These are phyloP conservation scores for Plecturocebus donacophilus DNA, from an alignment of 2,113 vertebrate genomes.

Conservation along the genomic window DNA sequence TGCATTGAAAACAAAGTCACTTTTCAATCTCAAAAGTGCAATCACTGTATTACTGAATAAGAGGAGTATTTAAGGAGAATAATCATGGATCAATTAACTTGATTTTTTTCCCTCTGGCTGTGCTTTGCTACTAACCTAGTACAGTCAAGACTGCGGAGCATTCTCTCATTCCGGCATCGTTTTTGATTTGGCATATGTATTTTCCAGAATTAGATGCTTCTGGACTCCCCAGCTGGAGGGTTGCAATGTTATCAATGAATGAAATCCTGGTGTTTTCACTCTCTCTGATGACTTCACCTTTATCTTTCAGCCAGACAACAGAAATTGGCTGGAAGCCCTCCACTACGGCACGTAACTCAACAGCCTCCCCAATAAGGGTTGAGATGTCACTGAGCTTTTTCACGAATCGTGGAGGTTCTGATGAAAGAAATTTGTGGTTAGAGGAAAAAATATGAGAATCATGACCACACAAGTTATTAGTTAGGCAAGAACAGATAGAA, in stretches of 20 bases:
- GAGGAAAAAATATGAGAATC: slow-evolving; percentile 40
- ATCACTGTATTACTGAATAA: not conserved
- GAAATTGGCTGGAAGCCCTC: slow-evolving; percentile 96
- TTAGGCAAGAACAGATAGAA: slow-evolving; percentile 53
- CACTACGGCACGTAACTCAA: slow-evolving; percentile 90
- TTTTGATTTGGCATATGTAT: slow-evolving; percentile 96
- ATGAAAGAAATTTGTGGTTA: slow-evolving; percentile 79
- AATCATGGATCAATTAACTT: not conserved
- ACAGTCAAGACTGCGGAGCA: slow-evolving; percentile 94
- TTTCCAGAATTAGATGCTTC: slow-evolving; percentile 91
- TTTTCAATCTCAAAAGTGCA: not conserved
- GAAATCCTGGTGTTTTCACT: slow-evolving; percentile 93
- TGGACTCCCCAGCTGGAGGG: slow-evolving; percentile 90
- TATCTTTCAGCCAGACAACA: slow-evolving; percentile 96
- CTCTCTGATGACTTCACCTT: slow-evolving; percentile 94
- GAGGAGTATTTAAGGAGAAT: not conserved
- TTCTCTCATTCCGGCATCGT: slow-evolving; percentile 96
- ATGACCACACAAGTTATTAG: not conserved
- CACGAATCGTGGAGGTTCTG: slow-evolving; percentile 95
- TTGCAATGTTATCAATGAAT: slow-evolving; percentile 92
- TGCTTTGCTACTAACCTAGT: slow-evolving; percentile 91
- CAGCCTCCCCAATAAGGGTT: slow-evolving; percentile 90
- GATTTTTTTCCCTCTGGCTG: not conserved
- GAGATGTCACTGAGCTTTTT: slow-evolving; percentile 94
- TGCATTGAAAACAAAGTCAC: slow-evolving; percentile 39